These are phyloP conservation scores for Salticus scenicus DNA, from an alignment of 2,888 invertebrate genomes.

Conservation along the genomic window DNA sequence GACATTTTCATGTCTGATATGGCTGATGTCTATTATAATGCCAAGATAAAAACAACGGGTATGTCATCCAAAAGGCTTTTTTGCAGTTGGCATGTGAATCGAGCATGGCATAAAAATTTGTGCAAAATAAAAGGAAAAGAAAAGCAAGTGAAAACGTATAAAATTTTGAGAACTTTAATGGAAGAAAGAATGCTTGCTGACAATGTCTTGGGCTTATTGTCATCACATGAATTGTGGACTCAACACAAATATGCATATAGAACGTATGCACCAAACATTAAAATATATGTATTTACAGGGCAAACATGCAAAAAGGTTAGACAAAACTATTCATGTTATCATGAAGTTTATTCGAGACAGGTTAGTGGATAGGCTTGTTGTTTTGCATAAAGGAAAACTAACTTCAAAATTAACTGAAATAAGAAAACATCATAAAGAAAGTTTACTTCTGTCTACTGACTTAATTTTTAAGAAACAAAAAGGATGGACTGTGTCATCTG, in stretches of 20 bases:
- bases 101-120: too few relatives aligned
- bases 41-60: conserved; percentile 42
- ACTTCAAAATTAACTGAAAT: neutral
- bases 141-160: neutral
- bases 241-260: conserved; percentile 33
- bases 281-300: neutral
- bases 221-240: conserved; percentile 7
- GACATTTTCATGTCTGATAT: too few relatives aligned
- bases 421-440: too few relatives aligned
- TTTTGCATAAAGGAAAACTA: conserved; percentile 1
- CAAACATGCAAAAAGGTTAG: neutral
- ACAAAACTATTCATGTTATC: neutral
- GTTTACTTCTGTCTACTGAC: too few relatives aligned
- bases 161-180: neutral
- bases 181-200: neutral
- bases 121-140: neutral
- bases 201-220: conserved; percentile 40
- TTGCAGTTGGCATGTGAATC: conserved; percentile 60
- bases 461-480: too few relatives aligned
- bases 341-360: conserved; percentile 1
- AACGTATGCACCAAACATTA: conserved; percentile 19
- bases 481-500: too few relatives aligned
- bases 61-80: conserved; percentile 63
- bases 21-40: conserved; percentile 46
- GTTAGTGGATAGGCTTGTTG: neutral